Base-by-base conservation (phyloP, 2,888 invertebrate species). In the Aphidius colemani region DNA sequence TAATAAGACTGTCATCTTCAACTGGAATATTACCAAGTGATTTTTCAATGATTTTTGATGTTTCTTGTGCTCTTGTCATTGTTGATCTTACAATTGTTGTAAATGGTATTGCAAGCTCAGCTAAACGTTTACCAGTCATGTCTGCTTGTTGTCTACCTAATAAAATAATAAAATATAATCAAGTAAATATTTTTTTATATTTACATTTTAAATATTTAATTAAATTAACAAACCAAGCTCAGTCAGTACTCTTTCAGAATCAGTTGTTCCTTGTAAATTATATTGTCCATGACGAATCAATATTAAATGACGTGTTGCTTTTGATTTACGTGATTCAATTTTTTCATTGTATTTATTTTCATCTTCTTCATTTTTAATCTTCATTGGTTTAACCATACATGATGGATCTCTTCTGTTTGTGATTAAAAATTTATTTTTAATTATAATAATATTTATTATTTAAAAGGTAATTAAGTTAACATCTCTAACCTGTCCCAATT, bases 251-350 rank as follows among this genome's bases (percentile, higher is more conserved):
- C 92, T 87, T 30, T 94, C 90, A 7, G 85, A 84, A 77, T 96
- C 96, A 1, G 84, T 86, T 43, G 83, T 82, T 0, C 93, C 95
- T 8, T 87, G 85, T 49, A 90, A 83, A 74, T 95, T 87, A 79
- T 98, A 99, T 81, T 98, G 98, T 0, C 98, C 99, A 82, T 99
- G 98, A 49, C 98, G 86, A 65, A 98, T 91, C 11, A 98, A 85
- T 71, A 98, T 87, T 59, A 98, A 82, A 80, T 98, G 94, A n/a
- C 97, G 84, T 0, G 87, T 86, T 0, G 90, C 90, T 70, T 79
- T 86, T 0, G 88, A 84, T 71, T 85, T 88, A 0, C 85, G 82
- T 63, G 88, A 87, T 71, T 91, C 90, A 41, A 89, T 72, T 65
- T 88, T 85, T 71, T 88, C 87, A 77, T 92, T 91, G 66, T 86